Base-by-base conservation (phyloP, 2,797 vertebrate species). In the Sebastes miniatus region DNA sequence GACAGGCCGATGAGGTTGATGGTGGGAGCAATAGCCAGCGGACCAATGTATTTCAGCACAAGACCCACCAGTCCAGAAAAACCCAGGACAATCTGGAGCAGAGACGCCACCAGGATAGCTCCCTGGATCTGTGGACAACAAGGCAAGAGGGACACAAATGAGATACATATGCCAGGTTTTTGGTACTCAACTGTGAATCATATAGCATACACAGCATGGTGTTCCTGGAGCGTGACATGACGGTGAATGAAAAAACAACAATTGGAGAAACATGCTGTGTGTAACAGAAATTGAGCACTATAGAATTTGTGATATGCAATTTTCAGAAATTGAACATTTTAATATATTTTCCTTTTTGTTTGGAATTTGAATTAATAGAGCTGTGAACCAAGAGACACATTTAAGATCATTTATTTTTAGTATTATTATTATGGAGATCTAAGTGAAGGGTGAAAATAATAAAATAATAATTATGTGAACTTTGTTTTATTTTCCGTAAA, bases 1-100 rank as follows among this genome's bases (percentile, higher is more conserved):
- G 96, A 96, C 27, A 97, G 88, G 72, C 96, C 95, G 3, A 96
- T 96, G 77, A 96, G 95, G 84, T 94, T 96, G 87, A 96, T 96
- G 80, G 96, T 96, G 27, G 95, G 96, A 61, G 96, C 94, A 8
- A 97, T 96, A 11, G 96, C 92, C 71, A 96, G 81, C 0, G 96
- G 96, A 13, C 96, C 95, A 3, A 96, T 96, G 79, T 91, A 96
- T 81, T 80, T 95, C 14, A 96, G 85, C 43, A 96, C 91, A 1
- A 96, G 78, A 5, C 96, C 96, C 77, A 96, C 93, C 57, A 96
- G 87, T 9, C 96, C 96, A 0, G 95, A 93, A 11, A 96, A 89
- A 2, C 96, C 96, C 62, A 96, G 87, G 13, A 93, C 2, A 1
- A 96, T 69, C 91, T 97, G 96, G 31, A 96, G 86, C 71, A 94